Conservation (phyloP, 2,113 vertebrate species). For the Falco punctatus region DNA sequence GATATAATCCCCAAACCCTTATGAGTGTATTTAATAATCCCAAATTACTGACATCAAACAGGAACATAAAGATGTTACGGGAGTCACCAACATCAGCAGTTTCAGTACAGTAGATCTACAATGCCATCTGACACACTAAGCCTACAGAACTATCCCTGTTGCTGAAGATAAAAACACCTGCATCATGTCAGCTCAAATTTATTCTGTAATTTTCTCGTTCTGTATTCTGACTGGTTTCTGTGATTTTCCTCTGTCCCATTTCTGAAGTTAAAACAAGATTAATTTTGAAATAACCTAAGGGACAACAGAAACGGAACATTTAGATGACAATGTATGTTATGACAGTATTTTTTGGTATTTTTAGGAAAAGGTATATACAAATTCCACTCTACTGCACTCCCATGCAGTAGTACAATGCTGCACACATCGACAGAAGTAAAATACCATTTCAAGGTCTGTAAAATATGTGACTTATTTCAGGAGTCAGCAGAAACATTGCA, state of each 20-base stretch:
- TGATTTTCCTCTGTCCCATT: neutral
- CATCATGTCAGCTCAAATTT: neutral
- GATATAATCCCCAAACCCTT: neutral
- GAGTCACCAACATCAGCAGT: neutral
- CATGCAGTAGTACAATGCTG: neutral
- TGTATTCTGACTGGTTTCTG: neutral
- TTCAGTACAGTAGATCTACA: neutral
- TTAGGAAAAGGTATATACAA: neutral
- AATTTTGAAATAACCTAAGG: neutral
- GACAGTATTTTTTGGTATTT: neutral
- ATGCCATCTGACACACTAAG: neutral
- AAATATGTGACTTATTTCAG: neutral
- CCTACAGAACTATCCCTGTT: neutral
- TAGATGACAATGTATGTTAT: neutral
- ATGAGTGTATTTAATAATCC: neutral
- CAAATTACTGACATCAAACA: neutral
- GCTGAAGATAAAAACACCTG: neutral
- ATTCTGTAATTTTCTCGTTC: neutral
- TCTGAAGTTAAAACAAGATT: neutral
- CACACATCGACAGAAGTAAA: neutral
- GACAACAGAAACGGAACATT: neutral
- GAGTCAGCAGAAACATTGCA: slow-evolving; percentile 4
- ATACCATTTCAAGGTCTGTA: neutral
- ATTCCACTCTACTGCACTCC: neutral
- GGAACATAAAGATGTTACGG: neutral